phyloP scores from a whole-genome alignment of 1,140 invertebrate species.

The Cyrtorhinus lividipennis region DNA sequence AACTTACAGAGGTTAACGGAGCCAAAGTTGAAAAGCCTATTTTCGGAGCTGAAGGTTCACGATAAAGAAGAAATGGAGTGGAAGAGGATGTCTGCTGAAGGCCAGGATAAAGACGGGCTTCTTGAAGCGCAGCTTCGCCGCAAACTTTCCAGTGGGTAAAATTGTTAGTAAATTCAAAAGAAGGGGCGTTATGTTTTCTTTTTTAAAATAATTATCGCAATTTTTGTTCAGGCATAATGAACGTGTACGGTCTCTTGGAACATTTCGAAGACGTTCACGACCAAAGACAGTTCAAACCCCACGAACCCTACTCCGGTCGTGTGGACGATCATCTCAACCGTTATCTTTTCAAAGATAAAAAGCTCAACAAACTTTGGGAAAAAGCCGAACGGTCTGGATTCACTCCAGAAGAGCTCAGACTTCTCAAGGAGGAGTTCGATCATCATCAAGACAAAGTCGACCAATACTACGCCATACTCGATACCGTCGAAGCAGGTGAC shows the following conservation, averaged over 20 bases:
- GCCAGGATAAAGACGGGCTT: conserved; percentile 70
- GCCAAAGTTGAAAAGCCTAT: conserved; percentile 67
- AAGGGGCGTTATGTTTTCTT: background rate
- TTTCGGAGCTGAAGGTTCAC: conserved; percentile 76
- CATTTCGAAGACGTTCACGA: conserved; percentile 56
- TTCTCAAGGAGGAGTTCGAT: conserved; percentile 74
- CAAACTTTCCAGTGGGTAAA: conserved; percentile 49
- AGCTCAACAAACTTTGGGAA: conserved; percentile 76
- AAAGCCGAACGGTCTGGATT: conserved; percentile 78
- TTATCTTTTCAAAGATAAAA: conserved; percentile 75
- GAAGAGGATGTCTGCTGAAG: conserved; percentile 67
- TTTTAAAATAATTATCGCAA: background rate
- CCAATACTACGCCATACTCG: conserved; percentile 67
- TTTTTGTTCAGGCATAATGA: conserved; percentile 49
- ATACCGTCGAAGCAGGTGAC: conserved; percentile 43
- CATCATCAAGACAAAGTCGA: conserved; percentile 89
- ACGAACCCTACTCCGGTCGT: conserved; percentile 27
- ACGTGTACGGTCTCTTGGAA: conserved; percentile 62
- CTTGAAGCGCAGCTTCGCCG: conserved; percentile 67
- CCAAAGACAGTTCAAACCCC: conserved; percentile 38
- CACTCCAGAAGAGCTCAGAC: conserved; percentile 61
- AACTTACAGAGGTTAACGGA: conserved; percentile 58
- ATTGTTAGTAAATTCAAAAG: background rate
- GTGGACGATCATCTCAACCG: conserved; percentile 38
- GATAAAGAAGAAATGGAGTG: conserved; percentile 78